phyloP scores from a whole-genome alignment of 2,113 vertebrate genomes.

The Rafetus swinhoei region DNA sequence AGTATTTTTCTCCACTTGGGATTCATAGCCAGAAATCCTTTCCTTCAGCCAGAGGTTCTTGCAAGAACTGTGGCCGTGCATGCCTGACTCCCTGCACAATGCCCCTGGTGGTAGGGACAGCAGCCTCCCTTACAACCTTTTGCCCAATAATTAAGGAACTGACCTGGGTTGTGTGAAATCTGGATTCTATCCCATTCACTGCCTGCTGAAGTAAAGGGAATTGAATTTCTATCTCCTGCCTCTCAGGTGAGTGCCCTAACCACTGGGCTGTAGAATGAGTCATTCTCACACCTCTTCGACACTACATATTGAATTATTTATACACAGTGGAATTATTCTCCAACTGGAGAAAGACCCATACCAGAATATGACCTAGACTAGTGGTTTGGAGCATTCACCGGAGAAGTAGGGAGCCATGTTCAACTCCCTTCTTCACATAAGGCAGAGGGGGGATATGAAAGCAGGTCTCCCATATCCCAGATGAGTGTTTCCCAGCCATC shows the following conservation, averaged over 20 bases:
- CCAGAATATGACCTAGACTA: background rate
- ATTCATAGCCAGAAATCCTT: background rate
- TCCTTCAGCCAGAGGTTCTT: background rate
- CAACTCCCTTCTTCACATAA: background rate
- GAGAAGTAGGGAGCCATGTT: background rate
- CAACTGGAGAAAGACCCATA: background rate
- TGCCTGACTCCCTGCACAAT: background rate
- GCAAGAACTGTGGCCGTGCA: background rate
- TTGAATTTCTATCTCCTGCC: background rate
- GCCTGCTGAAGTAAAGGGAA: background rate
- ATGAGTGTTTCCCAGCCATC: background rate
- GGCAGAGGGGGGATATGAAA: background rate
- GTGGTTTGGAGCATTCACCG: background rate
- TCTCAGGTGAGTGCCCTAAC: background rate
- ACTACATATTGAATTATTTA: background rate
- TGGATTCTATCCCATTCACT: background rate
- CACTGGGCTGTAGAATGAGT: background rate
- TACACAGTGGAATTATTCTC: background rate
- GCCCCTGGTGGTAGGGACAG: background rate
- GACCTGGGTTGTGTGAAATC: background rate
- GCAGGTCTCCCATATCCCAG: background rate
- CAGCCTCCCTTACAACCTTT: background rate
- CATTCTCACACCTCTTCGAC: too few species aligned
- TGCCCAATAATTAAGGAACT: background rate
- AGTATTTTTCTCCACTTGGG: background rate